Base-by-base conservation (phyloP, 2,113 vertebrate species). In the Cinclus cinclus region DNA sequence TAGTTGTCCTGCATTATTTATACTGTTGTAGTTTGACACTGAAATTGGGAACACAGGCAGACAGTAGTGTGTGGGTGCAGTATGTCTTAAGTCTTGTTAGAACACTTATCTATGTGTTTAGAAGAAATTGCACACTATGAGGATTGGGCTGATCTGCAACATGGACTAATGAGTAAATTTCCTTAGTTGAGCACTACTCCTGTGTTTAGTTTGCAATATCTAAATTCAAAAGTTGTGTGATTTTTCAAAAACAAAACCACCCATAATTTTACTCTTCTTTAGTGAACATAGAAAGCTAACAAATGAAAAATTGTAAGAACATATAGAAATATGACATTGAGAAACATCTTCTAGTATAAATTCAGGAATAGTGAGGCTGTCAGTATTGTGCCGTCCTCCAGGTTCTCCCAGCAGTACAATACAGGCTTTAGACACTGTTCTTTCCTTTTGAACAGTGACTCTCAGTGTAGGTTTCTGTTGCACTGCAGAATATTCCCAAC, bases 401-500 rank as follows among this genome's bases (percentile, higher is more conserved):
- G 64, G 63, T 97, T 93, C 85, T 90, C 44, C 17, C n/a, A 78
- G 50, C 30, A 30, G 63, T 73, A 64, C 35, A 67, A 39, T 74
- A 64, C 64, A 68, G 69, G 73, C 73, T 93, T 93, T 79, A 79
- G 91, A 94, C 83, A 87, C 85, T 79, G 49, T 55, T 89, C 78
- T 95, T 94, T 74, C 64, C 65, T 95, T 87, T 64, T n/a, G 52
- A 97, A 80, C 83, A 71, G 81, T 90, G 41, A 33, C 84, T 96
- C 39, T 69, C 89, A 81, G 74, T 87, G 52, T 68, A 96, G 89
- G 90, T 63, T 89, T 52, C 83, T 81, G 67, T 96, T 95, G 74
- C 82, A 94, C 64, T 89, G 94, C 85, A 91, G 96, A 95, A 97
- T 97, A 96, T 96, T 97, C 97, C 97, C 97, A 96, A 76, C 83